Evolutionary conservation across 2,113 vertebrate species (phyloP), one percentile per base, ranked within the genome.

Genomic region (Ptychochromis oligacanthus): DNA sequence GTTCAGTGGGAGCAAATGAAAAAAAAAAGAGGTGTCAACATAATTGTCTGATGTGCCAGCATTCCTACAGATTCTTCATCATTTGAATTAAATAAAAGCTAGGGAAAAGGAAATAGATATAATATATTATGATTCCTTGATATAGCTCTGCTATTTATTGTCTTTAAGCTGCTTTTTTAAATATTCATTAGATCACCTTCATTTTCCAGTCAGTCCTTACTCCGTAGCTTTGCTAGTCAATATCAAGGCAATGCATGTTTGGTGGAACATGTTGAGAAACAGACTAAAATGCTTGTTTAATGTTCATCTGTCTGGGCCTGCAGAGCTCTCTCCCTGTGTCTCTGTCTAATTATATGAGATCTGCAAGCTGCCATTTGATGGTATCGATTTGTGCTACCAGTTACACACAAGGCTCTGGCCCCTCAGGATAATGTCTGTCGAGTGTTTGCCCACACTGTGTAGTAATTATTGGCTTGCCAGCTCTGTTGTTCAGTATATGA

Each of bases 291-390:
- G 77, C 78, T 75, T 72, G 57, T 84, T 81, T 60, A 81, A 76
- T 60, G 83, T 81, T 86, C 76, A 64, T 85, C 74, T 80, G 59
- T 80, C 60, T 20, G 49, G 55, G 76, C 6, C 22, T 72, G 46
- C 12, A 14, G 75, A 55, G 60, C 65, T 54, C 57, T 85, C 65
- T 83, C 84, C 64, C 38, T 26, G 40, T 84, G 83, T 89, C 77
- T 92, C 77, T 82, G 82, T 90, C 87, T 93, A 93, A 94, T 93
- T 94, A 93, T 89, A 80, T 75, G 79, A 82, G 90, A 93, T 91
- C 88, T 87, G 75, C 82, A 87, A 86, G 92, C 88, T 92, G 92
- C 93, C 90, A 93, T 94, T 93, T 90, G 91, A 54, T 77, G 57
- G 72, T 93, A 95, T 94, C 14, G 94, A 95, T 95, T 93, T 84